These are phyloP conservation scores for Daphoenositta chrysoptera DNA, from an alignment of 2,113 vertebrate genomes.

Conservation along the genomic window DNA sequence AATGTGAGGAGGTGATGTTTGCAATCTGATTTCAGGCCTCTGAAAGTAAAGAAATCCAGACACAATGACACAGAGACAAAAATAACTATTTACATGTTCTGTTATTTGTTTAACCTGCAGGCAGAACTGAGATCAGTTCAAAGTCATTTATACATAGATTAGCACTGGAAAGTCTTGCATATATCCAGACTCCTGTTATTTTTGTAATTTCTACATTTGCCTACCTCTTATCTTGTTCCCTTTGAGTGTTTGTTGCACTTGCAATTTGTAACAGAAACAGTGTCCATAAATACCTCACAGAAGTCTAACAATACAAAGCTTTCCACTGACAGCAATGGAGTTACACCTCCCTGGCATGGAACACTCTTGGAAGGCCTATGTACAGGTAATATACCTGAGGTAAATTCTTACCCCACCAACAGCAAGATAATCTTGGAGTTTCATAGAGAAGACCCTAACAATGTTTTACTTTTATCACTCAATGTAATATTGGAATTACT, in stretches of 20 bases:
- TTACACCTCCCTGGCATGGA: not conserved
- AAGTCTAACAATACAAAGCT: not conserved
- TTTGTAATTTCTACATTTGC: not conserved
- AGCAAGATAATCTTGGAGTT: not conserved
- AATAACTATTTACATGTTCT: not conserved
- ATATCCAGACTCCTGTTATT: not conserved
- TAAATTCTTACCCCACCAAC: not conserved
- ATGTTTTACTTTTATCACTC: not conserved
- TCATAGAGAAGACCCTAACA: not conserved
- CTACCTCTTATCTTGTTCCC: not conserved
- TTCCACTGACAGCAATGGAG: not conserved
- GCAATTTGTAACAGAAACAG: not conserved
- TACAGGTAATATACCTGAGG: not conserved
- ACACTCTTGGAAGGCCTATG: not conserved
- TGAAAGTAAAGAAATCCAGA: constrained; percentile 13
- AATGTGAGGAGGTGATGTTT: not conserved
- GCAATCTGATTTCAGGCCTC: not conserved
- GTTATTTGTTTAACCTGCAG: not conserved
- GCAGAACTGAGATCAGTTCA: not conserved
- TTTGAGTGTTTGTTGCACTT: not conserved
- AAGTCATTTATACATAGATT: not conserved
- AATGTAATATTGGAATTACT: not conserved
- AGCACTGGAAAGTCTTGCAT: not conserved
- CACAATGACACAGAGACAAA: not conserved
- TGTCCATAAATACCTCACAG: not conserved